Evolutionary conservation across 2,797 vertebrate species (phyloP).

Genomic region (Epinephelus malabaricus): DNA sequence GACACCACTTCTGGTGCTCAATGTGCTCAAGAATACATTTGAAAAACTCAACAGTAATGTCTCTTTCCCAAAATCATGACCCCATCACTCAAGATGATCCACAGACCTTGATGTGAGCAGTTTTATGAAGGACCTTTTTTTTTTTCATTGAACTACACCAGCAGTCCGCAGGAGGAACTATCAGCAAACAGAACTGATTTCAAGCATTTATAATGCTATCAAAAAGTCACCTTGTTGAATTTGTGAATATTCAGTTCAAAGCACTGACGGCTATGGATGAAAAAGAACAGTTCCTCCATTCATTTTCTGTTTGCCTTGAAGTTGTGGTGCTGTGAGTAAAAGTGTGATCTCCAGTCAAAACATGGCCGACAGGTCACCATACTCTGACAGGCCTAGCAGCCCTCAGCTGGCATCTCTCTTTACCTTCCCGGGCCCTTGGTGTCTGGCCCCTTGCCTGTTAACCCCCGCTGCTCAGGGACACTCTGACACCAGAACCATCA

Average conservation of each 20-base stretch:
- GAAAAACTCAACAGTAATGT: no score
- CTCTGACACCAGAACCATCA: constrained; percentile 34
- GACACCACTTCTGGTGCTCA: no score
- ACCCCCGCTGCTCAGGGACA: constrained; percentile 15
- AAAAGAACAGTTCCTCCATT: not conserved
- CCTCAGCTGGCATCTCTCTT: constrained; percentile 8
- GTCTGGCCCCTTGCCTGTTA: constrained; percentile 8
- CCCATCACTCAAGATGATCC: no score
- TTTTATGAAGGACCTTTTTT: no score
- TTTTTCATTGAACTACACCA: no score
- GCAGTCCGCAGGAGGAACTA: no score
- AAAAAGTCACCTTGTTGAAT: not conserved
- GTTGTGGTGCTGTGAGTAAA: not conserved
- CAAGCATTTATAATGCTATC: not conserved
- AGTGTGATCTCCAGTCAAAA: not conserved
- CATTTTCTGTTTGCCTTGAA: not conserved
- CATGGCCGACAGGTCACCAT: not conserved
- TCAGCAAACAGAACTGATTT: not conserved
- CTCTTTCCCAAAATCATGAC: no score
- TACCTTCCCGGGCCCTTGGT: not conserved
- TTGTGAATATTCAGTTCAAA: not conserved
- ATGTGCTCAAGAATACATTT: no score
- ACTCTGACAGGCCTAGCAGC: constrained; percentile 2
- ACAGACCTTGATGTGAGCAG: no score
- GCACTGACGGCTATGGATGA: not conserved